These are phyloP conservation scores for Meta bourneti DNA, from an alignment of 2,888 invertebrate species.

Conservation along the genomic window DNA sequence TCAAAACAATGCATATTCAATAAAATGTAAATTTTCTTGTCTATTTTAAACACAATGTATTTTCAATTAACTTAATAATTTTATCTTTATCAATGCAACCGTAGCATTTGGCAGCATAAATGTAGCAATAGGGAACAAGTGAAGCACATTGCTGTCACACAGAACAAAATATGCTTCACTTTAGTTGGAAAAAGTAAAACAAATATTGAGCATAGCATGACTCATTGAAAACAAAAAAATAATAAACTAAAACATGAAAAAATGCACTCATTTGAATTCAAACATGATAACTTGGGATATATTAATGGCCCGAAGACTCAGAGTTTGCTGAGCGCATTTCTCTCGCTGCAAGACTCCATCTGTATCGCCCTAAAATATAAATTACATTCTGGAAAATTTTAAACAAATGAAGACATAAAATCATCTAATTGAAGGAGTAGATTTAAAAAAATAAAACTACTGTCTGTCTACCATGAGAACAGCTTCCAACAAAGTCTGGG, in stretches of 20 bases:
- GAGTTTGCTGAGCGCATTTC: conserved; percentile 55
- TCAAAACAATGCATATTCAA: not conserved
- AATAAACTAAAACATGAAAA: conserved; percentile 20
- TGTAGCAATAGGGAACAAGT: no score
- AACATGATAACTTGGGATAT: not conserved
- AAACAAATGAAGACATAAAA: not conserved
- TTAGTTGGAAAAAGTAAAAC: no score
- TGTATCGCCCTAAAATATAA: conserved; percentile 17
- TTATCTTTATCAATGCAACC: no score
- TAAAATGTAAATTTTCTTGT: not conserved
- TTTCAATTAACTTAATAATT: not conserved
- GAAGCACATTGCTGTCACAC: no score
- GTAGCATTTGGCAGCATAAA: no score
- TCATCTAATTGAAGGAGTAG: no score
- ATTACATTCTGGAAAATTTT: not conserved
- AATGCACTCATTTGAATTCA: conserved; percentile 32
- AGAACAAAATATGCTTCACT: no score
- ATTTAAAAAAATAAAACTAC: no score
- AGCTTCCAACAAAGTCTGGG: no score
- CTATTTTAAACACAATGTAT: not conserved
- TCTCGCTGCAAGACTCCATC: conserved; percentile 47
- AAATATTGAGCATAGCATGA: not conserved
- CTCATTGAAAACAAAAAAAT: not conserved
- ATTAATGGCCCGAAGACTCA: conserved; percentile 40
- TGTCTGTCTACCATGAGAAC: no score